These are phyloP conservation scores for Drosophila rellima DNA, from an alignment of 2,888 invertebrate genomes.

Conservation along the genomic window DNA sequence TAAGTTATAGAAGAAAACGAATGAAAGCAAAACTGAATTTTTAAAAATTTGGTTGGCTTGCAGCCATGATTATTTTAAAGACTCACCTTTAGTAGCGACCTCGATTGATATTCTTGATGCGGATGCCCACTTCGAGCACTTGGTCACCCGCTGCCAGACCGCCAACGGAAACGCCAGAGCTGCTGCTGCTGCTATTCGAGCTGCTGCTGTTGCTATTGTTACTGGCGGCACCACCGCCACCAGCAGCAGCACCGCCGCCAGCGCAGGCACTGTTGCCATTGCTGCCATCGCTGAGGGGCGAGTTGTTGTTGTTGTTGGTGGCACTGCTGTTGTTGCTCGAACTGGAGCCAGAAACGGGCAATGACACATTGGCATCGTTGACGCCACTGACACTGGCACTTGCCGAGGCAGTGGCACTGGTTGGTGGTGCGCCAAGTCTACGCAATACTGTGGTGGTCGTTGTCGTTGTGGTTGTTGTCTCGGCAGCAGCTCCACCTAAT, in stretches of 20 bases:
- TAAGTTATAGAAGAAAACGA: too few species aligned
- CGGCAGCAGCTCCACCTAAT: conserved; percentile 54
- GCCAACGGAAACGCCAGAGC: conserved; percentile 17
- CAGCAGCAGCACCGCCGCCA: conserved; percentile 2
- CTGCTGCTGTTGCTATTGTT: conserved; percentile 30
- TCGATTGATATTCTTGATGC: conserved; percentile 84
- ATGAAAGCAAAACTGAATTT: too few species aligned
- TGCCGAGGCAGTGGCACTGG: conserved; percentile 53
- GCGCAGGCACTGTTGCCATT: conserved; percentile 61
- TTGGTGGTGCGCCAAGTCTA: conserved; percentile 52
- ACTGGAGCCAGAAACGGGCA: conserved; percentile 36
- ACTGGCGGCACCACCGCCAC: not conserved
- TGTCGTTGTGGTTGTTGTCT: conserved; percentile 71
- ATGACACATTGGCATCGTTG: conserved; percentile 43
- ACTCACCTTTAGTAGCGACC: conserved; percentile 74
- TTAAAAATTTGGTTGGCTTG: not conserved
- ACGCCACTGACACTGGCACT: conserved; percentile 20
- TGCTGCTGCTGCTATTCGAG: conserved; percentile 48
- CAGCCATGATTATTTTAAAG: not conserved
- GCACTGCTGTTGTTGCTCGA: conserved; percentile 56
- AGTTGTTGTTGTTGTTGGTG: conserved; percentile 69
- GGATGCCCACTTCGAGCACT: conserved; percentile 85
- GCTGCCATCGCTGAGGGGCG: conserved; percentile 68
- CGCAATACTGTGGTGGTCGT: conserved; percentile 70
- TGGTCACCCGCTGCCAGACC: conserved; percentile 75